Evolutionary conservation across 2,888 invertebrate genomes (phyloP), one percentile per base, ranked within the genome.

Genomic region (Merodon equestris): DNA sequence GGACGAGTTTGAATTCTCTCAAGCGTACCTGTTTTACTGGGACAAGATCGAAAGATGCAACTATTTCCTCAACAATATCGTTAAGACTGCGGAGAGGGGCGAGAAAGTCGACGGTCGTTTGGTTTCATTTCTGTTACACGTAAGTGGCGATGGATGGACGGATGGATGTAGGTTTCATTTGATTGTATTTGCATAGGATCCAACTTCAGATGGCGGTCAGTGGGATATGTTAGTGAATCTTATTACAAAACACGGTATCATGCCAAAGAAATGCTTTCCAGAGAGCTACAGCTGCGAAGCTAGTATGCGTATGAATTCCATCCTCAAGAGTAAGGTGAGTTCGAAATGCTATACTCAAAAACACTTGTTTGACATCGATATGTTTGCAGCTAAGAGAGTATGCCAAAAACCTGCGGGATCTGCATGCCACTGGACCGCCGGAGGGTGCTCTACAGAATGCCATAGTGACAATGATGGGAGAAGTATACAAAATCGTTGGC

Each of bases 151-250:
- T 27, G 12, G 27, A 27, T 27, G 27, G 27, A 27, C 27, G 27
- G 27, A 7, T 4, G 27, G 7, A 27, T 27, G 27, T 27, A 7
- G 2, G 7, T 27, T 27, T 40, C 3, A 40, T 56, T 51, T 5
- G 14, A 1, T 27, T 60, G 18, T 34, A 42, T 1, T 14, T 42
- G n/a, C 53, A 1, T 14, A 94, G 92, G 94, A 95, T 85, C 95
- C 96, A n/a, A 93, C 93, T 58, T 92, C 92, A 81, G 96, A 96
- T 85, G 96, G 96, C 27, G 96, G 97, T 0, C 97, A 97, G 87
- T 97, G 96, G 97, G 95, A 96, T 86, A 97, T 97, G 96, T 90
- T 97, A 72, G 93, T 94, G 27, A 96, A 96, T 88, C 89, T 97
- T 15, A 93, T 97, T 67, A 94, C 94, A 87, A 95, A 95, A 86